These are phyloP conservation scores for Baronia brevicornis DNA, from an alignment of 2,888 invertebrate species.

Conservation along the genomic window DNA sequence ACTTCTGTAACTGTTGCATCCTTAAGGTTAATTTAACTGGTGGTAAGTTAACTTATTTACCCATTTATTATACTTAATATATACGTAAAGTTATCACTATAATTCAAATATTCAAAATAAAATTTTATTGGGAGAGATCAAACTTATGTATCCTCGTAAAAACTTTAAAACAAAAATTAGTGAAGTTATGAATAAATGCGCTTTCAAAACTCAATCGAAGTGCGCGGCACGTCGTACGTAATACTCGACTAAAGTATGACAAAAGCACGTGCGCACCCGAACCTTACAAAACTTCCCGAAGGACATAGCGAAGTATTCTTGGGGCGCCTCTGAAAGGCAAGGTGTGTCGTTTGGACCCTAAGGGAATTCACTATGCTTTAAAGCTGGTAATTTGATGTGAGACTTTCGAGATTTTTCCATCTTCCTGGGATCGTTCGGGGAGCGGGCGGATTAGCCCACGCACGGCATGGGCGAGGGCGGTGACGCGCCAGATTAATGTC, in stretches of 20 bases:
- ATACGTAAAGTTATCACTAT: too few species aligned
- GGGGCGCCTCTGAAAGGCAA: slow-evolving; percentile 67
- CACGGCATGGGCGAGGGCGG: slow-evolving; percentile 60
- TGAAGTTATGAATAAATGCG: slow-evolving; percentile 45
- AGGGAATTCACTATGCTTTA: slow-evolving; percentile 68
- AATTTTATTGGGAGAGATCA: slow-evolving; percentile 26
- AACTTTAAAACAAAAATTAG: slow-evolving; percentile 53
- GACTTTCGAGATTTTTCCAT: slow-evolving; percentile 72
- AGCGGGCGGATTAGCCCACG: slow-evolving; percentile 67
- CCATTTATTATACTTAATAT: too few species aligned
- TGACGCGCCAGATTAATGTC: slow-evolving; percentile 71
- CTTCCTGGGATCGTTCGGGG: slow-evolving; percentile 63
- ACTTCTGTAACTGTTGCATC: too few species aligned
- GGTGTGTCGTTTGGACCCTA: slow-evolving; percentile 61
- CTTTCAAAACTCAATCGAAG: slow-evolving; percentile 61
- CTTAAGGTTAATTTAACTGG: too few species aligned
- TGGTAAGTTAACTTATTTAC: too few species aligned
- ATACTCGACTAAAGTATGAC: slow-evolving; percentile 68
- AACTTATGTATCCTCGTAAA: slow-evolving; percentile 37
- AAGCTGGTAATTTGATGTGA: slow-evolving; percentile 73
- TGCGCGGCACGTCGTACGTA: slow-evolving; percentile 67
- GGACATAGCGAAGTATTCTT: slow-evolving; percentile 59
- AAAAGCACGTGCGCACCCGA: slow-evolving; percentile 67
- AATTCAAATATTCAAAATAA: too few species aligned
- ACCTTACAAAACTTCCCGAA: slow-evolving; percentile 68